These are phyloP conservation scores for Stercorarius parasiticus DNA, from an alignment of 2,113 vertebrate genomes.

Conservation along the genomic window DNA sequence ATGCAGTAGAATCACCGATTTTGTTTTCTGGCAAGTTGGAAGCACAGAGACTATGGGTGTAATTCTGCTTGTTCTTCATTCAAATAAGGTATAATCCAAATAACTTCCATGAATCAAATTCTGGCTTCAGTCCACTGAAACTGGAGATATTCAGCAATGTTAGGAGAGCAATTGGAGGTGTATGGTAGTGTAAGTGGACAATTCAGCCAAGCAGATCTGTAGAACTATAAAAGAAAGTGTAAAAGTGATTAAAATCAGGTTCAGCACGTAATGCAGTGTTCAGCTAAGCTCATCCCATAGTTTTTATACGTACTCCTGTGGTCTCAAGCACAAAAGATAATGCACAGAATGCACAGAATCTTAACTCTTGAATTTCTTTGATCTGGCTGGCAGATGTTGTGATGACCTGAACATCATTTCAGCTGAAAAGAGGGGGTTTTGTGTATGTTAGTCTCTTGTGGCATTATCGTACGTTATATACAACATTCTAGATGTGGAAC, in stretches of 20 bases:
- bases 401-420: background rate
- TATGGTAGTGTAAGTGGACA: background rate
- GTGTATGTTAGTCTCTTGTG: background rate
- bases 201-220: background rate
- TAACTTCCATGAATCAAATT: background rate
- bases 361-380: background rate
- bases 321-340: background rate
- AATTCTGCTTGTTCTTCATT: background rate
- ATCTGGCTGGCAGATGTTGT: background rate
- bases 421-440: background rate
- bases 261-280: background rate
- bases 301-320: background rate
- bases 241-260: background rate
- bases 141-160: background rate
- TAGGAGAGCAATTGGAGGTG: background rate
- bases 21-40: background rate
- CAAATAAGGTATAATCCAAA: background rate
- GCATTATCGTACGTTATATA: background rate
- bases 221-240: background rate
- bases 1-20: background rate
- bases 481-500: slow-evolving; percentile 1
- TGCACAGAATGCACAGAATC: background rate
- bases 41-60: background rate
- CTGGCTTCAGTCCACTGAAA: background rate
- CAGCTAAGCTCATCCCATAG: background rate